phyloP scores from a whole-genome alignment of 2,888 invertebrate genomes.

The Nomada goodeniana region DNA sequence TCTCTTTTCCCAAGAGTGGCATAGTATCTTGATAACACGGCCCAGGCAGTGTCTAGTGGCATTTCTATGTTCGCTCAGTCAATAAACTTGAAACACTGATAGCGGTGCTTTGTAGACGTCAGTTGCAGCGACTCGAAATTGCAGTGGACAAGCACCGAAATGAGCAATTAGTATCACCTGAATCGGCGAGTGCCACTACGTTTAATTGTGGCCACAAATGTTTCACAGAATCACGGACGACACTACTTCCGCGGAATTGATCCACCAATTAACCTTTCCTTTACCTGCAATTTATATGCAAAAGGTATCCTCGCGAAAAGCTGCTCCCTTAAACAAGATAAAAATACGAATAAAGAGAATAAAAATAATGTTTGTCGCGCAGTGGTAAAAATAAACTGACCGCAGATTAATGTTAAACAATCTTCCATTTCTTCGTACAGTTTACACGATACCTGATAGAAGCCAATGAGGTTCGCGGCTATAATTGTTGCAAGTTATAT shows the following conservation, averaged over 20 bases:
- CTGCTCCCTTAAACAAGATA: too few relatives aligned
- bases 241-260: not conserved
- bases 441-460: too few relatives aligned
- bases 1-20: not conserved
- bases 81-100: conserved; percentile 3
- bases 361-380: too few relatives aligned
- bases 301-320: too few relatives aligned
- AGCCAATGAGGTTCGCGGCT: too few relatives aligned
- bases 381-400: too few relatives aligned
- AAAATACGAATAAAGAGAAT: too few relatives aligned
- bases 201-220: not conserved
- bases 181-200: not conserved
- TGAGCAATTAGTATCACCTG: conserved; percentile 4
- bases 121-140: not conserved
- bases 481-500: too few relatives aligned
- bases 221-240: not conserved
- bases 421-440: too few relatives aligned
- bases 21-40: not conserved
- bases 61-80: not conserved
- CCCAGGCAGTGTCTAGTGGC: not conserved
- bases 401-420: too few relatives aligned
- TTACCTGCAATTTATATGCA: too few relatives aligned
- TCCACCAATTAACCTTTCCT: not conserved
- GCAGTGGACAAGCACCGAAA: conserved; percentile 13
- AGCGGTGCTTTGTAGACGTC: not conserved